A percentile compares a stretch with the other conserved stretches of the same genome.
phyloP scores from a whole-genome alignment of 2,888 invertebrate genomes.

The Augiades crinisus region DNA sequence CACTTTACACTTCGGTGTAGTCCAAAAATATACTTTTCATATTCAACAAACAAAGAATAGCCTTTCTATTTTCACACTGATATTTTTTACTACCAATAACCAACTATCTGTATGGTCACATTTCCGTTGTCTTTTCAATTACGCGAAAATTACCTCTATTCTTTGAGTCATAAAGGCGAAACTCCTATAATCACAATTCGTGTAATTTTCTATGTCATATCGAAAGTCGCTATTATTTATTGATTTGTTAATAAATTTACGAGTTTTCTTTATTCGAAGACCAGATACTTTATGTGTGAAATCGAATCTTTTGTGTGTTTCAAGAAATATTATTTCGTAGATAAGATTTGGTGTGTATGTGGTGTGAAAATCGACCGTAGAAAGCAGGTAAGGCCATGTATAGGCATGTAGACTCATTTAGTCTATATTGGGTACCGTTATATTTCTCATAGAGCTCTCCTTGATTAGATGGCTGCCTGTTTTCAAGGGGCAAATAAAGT shows the following conservation, averaged over 20 bases:
- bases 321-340: conserved; percentile 37
- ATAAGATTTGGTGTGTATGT: conserved; percentile 31
- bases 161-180: conserved; percentile 26
- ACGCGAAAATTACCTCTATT: conserved; percentile 9
- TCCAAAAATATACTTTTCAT: conserved; percentile 29
- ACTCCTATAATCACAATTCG: conserved; percentile 22
- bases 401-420: too few relatives aligned
- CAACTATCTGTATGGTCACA: conserved; percentile 28
- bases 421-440: too few relatives aligned
- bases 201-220: conserved; percentile 34
- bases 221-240: conserved; percentile 56
- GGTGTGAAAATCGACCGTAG: conserved; percentile 36
- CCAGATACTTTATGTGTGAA: conserved; percentile 58
- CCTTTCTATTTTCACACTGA: conserved; percentile 68
- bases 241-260: conserved; percentile 74
- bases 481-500: too few relatives aligned
- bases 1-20: conserved; percentile 18
- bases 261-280: conserved; percentile 45
- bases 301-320: conserved; percentile 43
- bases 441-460: too few relatives aligned
- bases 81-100: conserved; percentile 39
- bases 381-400: conserved; percentile 38
- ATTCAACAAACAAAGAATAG: conserved; percentile 30
- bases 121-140: conserved; percentile 9
- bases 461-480: too few relatives aligned